Percentiles rank a stretch among this genome's conserved stretches.
These are phyloP conservation scores for Cerastis leucographa DNA, from an alignment of 2,888 invertebrate species.

Conservation along the genomic window DNA sequence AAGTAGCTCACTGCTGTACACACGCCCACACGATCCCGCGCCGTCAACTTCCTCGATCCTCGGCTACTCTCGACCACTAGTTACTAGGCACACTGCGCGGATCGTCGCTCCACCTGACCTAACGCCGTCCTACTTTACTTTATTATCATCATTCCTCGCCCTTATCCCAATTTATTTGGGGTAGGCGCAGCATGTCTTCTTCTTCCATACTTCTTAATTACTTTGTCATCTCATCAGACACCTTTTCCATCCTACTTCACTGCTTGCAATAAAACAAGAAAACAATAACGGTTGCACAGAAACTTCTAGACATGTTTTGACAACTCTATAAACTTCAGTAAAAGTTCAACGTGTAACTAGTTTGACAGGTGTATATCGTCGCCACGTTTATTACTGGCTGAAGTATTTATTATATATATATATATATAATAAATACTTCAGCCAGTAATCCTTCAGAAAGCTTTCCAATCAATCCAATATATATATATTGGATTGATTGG, in stretches of 20 bases:
- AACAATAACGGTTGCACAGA: not conserved
- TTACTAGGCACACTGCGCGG: not conserved
- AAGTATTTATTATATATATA: too few relatives aligned
- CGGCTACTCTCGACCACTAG: not conserved
- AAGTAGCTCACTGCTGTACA: not conserved
- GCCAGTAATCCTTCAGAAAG: too few relatives aligned
- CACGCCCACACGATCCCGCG: not conserved
- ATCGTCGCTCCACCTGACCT: not conserved
- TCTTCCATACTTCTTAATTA: too few relatives aligned
- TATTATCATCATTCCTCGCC: too few relatives aligned
- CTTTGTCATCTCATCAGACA: too few relatives aligned
- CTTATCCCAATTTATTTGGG: too few relatives aligned
- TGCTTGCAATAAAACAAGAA: conserved; percentile 2
- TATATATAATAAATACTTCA: too few relatives aligned
- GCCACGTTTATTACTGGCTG: too few relatives aligned
- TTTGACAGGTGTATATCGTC: conserved; percentile 9
- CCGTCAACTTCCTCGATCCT: not conserved
- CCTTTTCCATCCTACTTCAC: too few relatives aligned
- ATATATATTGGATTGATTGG: not conserved
- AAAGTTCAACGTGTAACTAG: not conserved
- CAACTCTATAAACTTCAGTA: not conserved
- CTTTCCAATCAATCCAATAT: too few relatives aligned
- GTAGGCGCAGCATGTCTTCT: too few relatives aligned
- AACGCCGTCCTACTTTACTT: not conserved
- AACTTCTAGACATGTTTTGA: conserved; percentile 5